These are phyloP conservation scores for Sarcoramphus papa DNA, from an alignment of 2,797 vertebrate genomes.

Conservation along the genomic window DNA sequence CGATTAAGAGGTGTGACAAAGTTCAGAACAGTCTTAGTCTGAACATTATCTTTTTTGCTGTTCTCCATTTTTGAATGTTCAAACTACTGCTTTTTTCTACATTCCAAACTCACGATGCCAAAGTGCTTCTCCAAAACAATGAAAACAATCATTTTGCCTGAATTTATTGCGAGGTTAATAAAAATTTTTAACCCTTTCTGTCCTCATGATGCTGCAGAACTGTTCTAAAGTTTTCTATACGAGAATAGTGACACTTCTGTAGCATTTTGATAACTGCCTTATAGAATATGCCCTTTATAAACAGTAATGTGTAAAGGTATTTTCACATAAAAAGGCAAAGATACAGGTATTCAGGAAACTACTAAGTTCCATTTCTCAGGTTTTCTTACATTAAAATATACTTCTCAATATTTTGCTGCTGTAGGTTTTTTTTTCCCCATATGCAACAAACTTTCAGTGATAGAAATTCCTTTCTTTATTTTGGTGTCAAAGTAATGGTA, in stretches of 20 bases:
- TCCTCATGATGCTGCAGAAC: background rate
- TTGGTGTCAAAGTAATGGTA: background rate
- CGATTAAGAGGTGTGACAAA: background rate
- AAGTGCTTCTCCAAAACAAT: background rate
- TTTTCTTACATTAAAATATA: background rate
- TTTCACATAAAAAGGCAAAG: background rate
- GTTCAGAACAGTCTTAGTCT: background rate
- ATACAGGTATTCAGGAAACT: background rate
- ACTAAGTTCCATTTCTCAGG: background rate
- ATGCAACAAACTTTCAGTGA: background rate
- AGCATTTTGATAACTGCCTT: background rate
- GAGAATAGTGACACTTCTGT: background rate
- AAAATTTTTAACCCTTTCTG: rapidly evolving
- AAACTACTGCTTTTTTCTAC: background rate
- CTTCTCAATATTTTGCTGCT: background rate
- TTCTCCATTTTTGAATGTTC: background rate
- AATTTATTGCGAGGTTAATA: background rate
- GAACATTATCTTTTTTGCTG: background rate
- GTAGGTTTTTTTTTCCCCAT: background rate
- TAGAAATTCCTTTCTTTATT: background rate
- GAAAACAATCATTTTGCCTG: background rate
- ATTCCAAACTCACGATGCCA: background rate
- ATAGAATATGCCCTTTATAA: background rate
- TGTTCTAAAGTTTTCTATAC: background rate
- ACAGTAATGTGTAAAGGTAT: background rate